Conservation (phyloP, 2,888 invertebrate species). For the Nipponacmea schrenckii region DNA sequence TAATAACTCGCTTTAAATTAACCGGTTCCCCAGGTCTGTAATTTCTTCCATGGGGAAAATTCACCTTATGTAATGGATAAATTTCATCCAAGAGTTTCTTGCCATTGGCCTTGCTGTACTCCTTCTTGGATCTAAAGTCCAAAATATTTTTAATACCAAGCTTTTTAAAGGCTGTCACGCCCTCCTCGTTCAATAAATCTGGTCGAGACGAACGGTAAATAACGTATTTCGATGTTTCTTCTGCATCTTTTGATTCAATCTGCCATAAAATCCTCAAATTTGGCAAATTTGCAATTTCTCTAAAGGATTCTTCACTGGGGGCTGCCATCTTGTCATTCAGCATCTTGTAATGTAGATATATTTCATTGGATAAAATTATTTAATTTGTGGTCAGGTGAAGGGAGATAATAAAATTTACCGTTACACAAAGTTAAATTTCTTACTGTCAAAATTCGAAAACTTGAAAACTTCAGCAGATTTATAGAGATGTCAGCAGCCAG, state of each 20-base stretch:
- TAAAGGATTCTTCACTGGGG: constrained; percentile 13
- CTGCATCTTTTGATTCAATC: constrained; percentile 9
- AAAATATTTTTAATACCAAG: constrained; percentile 51
- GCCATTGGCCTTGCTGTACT: constrained; percentile 46
- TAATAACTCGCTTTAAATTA: constrained; percentile 8
- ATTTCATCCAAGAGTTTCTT: constrained; percentile 43
- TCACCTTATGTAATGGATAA: constrained; percentile 45
- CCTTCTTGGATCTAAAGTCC: constrained; percentile 52
- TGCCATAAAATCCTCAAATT: constrained; percentile 36
- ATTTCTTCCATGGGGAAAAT: constrained; percentile 32
- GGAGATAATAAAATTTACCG: constrained; percentile 5
- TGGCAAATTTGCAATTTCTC: constrained; percentile 24
- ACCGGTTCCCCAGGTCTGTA: constrained; percentile 37
- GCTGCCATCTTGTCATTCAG: constrained; percentile 17
- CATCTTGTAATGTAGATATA: not conserved
- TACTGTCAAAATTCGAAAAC: not conserved
- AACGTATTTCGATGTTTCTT: constrained; percentile 13
- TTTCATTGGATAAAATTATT: not conserved
- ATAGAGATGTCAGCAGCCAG: constrained; percentile 26
- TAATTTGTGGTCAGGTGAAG: not conserved
- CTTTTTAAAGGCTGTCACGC: constrained; percentile 38
- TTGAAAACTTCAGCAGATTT: too few relatives aligned
- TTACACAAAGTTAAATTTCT: not conserved
- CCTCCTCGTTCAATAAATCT: constrained; percentile 46
- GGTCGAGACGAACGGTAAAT: constrained; percentile 58